Percentiles rank a stretch among this genome's conserved stretches.
Conservation (phyloP, 2,113 vertebrate species). For the Bombycilla garrulus region DNA sequence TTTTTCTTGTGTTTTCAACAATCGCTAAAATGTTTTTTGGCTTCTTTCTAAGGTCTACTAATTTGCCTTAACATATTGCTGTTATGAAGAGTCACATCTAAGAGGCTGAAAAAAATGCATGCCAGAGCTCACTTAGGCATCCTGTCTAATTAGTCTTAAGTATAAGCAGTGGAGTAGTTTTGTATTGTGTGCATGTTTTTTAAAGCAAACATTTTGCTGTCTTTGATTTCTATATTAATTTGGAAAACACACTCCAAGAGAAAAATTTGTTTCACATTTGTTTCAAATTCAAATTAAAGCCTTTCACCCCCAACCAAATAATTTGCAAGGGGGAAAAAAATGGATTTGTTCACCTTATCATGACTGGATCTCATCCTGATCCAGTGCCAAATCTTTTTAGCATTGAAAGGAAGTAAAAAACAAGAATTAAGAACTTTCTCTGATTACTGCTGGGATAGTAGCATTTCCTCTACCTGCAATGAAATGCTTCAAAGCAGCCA, state of each 20-base stretch:
- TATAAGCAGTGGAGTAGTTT: neutral
- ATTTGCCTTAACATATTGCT: neutral
- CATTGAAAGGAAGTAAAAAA: conserved; percentile 42
- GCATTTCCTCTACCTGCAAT: neutral
- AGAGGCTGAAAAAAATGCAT: neutral
- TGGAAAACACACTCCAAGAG: neutral
- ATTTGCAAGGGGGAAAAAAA: neutral
- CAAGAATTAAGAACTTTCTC: conserved; percentile 49
- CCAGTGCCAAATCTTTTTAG: neutral
- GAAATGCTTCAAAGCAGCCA: conserved; percentile 33
- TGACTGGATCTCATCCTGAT: conserved; percentile 26
- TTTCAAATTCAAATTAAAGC: conserved; percentile 30
- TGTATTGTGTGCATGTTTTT: neutral
- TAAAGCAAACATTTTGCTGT: neutral
- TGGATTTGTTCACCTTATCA: conserved; percentile 3
- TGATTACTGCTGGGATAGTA: neutral
- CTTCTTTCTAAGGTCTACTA: neutral
- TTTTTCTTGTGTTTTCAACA: neutral
- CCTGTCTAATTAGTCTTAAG: neutral
- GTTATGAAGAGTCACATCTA: neutral
- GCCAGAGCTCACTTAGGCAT: neutral
- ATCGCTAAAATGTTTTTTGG: neutral
- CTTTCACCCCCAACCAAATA: neutral
- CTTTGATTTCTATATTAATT: conserved; percentile 44
- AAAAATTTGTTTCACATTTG: conserved; percentile 40